Base-by-base conservation (phyloP, 2,888 invertebrate genomes). In the Apamea epomidion region DNA sequence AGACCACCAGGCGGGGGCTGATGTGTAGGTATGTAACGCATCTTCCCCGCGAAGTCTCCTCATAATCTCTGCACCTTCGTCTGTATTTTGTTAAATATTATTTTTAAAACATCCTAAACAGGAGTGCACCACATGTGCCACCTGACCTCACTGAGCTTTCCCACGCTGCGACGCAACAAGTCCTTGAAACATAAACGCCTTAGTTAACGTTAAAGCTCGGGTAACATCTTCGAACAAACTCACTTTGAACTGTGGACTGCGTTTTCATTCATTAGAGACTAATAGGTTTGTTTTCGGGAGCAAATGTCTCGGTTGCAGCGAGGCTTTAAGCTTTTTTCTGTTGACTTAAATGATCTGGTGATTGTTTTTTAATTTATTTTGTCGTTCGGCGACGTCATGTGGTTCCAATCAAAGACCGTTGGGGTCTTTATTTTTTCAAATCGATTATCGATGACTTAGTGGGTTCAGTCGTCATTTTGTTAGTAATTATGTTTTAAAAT, bases 301-400 rank as follows among this genome's bases (percentile, higher is more conserved):
- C 95, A 93, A 96, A 96, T 94, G 94, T 94, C 95, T 94, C 93
- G 92, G 92, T 92, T 88, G 93, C 94, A 94, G 91, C 87, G 95
- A 94, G 93, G 94, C 95, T 94, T 94, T 91, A 94, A 95, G 90
- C 89, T 90, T 94, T 96, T 96, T 96, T 96, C 92, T 96, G 95
- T 96, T 96, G 95, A 95, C 96, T 95, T 93, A 96, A 97, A 97
- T 95, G 95, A 95, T 94, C 95, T 96, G 95, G 95, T 96, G 96
- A 96, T 97, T 96, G 96, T 97, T 97, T 97, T 96, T 97, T 96
- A 96, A 96, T 96, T 96, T 96, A 95, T 96, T 96, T 94, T 94
- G 93, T 94, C 94, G 94, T 93, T 95, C 93, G 90, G 89, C 94
- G 93, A 92, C 94, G 96, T 96, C 97, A 97, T 97, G 94, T 97